These are phyloP conservation scores for Acronicta psi DNA, from an alignment of 2,888 invertebrate species.

Conservation along the genomic window DNA sequence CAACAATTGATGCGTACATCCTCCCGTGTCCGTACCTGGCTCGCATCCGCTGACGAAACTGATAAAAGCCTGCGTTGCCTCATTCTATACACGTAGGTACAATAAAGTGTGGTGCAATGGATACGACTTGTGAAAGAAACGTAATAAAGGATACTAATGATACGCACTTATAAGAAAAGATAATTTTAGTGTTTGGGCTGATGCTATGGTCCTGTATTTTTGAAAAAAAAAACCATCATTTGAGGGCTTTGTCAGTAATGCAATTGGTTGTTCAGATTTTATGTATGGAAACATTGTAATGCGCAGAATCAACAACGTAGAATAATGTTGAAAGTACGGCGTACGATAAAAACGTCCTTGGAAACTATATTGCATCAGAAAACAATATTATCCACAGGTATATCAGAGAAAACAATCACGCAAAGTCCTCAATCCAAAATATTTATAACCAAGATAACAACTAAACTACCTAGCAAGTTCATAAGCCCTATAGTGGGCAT, in stretches of 20 bases:
- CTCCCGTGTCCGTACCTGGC: constrained; percentile 46
- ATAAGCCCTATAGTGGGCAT: no score
- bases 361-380: neutral
- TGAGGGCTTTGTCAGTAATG: neutral
- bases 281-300: neutral
- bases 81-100: constrained; percentile 61
- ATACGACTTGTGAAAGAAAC: constrained; percentile 44
- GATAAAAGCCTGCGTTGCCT: constrained; percentile 68
- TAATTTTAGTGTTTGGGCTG: constrained; percentile 18
- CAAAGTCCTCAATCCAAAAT: no score
- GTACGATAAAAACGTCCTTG: no score
- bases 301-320: neutral
- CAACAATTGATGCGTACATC: constrained; percentile 51
- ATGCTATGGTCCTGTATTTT: neutral
- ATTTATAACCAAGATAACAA: no score
- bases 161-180: constrained; percentile 28
- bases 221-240: neutral
- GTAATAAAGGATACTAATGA: constrained; percentile 33
- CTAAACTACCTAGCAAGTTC: no score
- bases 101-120: constrained; percentile 52
- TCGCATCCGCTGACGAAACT: constrained; percentile 59
- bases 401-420: neutral
- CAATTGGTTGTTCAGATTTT: neutral
- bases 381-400: neutral
- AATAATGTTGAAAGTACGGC: neutral